Conservation (phyloP, 2,888 invertebrate species). For the Encarsia formosa region DNA sequence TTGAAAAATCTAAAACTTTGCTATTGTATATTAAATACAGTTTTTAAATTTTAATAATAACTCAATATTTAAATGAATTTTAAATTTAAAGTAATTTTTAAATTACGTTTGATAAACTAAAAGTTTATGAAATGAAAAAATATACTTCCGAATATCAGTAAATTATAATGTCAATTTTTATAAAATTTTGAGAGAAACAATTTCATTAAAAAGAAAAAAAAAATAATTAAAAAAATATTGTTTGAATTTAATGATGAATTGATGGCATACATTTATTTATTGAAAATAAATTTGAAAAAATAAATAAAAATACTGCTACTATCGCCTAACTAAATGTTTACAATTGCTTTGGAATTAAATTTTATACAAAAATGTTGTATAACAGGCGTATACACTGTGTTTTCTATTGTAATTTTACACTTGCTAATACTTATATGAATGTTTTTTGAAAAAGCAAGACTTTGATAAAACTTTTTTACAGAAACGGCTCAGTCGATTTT, state of each 20-base stretch:
- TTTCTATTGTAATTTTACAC: slow-evolving; percentile 8
- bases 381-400: slow-evolving; percentile 5
- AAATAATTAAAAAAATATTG: neutral
- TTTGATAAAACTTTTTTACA: slow-evolving; percentile 27
- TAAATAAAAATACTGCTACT: slow-evolving; percentile 5
- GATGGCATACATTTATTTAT: no score
- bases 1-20: no score
- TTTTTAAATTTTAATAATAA: neutral
- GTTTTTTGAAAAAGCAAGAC: slow-evolving; percentile 5
- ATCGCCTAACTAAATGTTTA: slow-evolving; percentile 7
- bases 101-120: no score
- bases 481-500: slow-evolving; percentile 6
- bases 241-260: neutral
- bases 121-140: no score
- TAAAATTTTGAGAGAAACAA: no score
- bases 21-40: neutral
- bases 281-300: no score
- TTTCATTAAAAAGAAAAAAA: neutral
- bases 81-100: no score
- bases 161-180: no score
- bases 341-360: slow-evolving; percentile 10
- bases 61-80: no score
- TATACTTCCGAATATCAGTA: no score
- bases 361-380: slow-evolving; percentile 15
- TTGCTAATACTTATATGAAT: no score